phyloP scores from a whole-genome alignment of 2,113 vertebrate genomes.

The Fukomys damarensis region DNA sequence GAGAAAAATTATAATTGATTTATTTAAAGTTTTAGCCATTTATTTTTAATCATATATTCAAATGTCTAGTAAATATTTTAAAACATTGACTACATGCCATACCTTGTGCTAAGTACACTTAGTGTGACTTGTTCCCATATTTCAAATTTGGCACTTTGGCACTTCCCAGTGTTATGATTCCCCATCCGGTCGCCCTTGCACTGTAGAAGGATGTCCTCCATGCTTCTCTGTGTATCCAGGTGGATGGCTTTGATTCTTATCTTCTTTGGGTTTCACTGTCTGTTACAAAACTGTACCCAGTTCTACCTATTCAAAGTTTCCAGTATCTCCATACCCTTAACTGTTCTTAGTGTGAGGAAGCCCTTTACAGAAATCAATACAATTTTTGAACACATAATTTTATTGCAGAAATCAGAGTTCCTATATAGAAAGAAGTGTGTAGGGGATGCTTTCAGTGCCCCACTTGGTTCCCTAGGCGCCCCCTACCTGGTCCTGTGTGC shows the following conservation, averaged over 20 bases:
- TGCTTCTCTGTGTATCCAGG: neutral
- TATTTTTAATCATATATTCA: constrained; percentile 9
- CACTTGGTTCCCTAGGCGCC: neutral
- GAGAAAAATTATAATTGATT: neutral
- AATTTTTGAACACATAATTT: neutral
- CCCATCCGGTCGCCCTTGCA: neutral
- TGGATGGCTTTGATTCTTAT: neutral
- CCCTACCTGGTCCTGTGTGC: neutral
- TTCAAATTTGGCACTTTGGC: neutral
- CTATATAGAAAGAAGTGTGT: neutral
- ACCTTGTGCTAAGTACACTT: neutral
- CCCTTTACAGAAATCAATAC: neutral
- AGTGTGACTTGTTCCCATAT: neutral
- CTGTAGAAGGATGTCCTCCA: neutral
- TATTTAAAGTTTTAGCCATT: neutral
- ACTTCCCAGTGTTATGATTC: neutral
- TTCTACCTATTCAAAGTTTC: neutral
- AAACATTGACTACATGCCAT: neutral
- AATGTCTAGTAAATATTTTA: neutral
- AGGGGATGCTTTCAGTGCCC: neutral
- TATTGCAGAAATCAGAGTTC: neutral
- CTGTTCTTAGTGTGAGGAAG: neutral
- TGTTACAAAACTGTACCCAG: neutral
- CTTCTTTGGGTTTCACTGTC: neutral
- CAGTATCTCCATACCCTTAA: neutral